Evolutionary conservation across 2,113 vertebrate genomes (phyloP).

Genomic region (Leucopsar rothschildi): DNA sequence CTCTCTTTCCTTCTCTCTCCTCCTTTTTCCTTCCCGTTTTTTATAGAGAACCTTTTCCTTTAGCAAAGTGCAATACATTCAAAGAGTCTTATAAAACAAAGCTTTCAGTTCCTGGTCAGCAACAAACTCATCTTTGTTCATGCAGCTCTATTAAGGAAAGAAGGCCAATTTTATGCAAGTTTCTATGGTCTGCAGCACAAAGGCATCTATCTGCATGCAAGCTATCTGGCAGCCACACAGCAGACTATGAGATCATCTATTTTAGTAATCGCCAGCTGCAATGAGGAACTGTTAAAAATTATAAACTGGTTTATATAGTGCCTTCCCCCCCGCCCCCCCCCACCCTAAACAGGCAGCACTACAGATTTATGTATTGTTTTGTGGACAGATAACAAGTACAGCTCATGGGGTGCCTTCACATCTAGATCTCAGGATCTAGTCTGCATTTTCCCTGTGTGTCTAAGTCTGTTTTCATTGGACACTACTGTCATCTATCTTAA

Average conservation of each 20-base stretch:
- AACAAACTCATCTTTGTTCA: constrained; percentile 88
- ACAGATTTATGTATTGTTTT: constrained; percentile 58
- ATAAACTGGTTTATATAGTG: constrained; percentile 75
- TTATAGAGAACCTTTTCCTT: constrained; percentile 67
- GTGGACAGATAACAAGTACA: constrained; percentile 47
- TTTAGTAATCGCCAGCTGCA: constrained; percentile 72
- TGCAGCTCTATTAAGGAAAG: constrained; percentile 79
- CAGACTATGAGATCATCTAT: constrained; percentile 77
- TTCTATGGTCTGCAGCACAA: constrained; percentile 80
- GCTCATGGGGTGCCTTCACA: neutral
- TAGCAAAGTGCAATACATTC: constrained; percentile 76
- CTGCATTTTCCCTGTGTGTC: neutral
- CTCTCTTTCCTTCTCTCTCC: neutral
- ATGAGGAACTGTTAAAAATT: constrained; percentile 70
- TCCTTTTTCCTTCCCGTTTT: neutral
- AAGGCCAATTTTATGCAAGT: constrained; percentile 85
- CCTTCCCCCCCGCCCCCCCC: no score
- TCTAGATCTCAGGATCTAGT: neutral
- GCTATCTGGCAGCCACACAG: constrained; percentile 72
- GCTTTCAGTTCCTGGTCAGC: constrained; percentile 80
- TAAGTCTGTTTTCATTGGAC: constrained; percentile 36
- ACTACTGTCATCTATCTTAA: constrained; percentile 55
- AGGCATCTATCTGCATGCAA: constrained; percentile 79
- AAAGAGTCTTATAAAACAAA: constrained; percentile 81
- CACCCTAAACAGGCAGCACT: neutral